A percentile compares a stretch with the other conserved stretches of the same genome.
These are phyloP conservation scores for Panagrolaimus sp. DNA, from an alignment of 1,140 invertebrate species.

Conservation along the genomic window DNA sequence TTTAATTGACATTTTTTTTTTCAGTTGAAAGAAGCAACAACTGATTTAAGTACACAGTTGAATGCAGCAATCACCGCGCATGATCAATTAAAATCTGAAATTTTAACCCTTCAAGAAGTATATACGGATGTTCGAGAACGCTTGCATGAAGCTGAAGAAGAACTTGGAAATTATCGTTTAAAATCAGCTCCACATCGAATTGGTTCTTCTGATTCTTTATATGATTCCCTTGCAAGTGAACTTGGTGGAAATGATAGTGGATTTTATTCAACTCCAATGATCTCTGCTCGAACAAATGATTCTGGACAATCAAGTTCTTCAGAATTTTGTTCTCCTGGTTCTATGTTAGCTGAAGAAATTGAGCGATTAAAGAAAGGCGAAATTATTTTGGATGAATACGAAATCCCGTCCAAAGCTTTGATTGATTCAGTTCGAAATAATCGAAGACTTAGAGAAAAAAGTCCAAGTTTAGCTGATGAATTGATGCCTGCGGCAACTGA, in stretches of 20 bases:
- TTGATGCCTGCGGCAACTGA: conserved; percentile 3
- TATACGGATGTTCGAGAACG: conserved; percentile 49
- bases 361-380: neutral
- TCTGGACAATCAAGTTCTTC: neutral
- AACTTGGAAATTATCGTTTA: conserved; percentile 35
- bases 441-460: neutral
- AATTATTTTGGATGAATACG: neutral
- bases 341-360: neutral
- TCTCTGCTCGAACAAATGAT: conserved; percentile 30
- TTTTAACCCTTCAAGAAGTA: conserved; percentile 42
- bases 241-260: conserved; percentile 49
- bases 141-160: conserved; percentile 51
- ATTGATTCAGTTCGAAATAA: neutral
- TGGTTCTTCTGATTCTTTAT: conserved; percentile 45
- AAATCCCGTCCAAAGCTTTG: neutral
- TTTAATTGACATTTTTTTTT: conserved; percentile 22
- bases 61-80: conserved; percentile 32
- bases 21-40: conserved; percentile 40
- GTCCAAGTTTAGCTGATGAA: conserved; percentile 3
- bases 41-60: conserved; percentile 38
- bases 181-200: conserved; percentile 7
- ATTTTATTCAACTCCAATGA: conserved; percentile 45
- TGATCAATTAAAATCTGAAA: conserved; percentile 38
- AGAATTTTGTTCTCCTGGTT: conserved; percentile 4
- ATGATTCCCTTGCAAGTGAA: conserved; percentile 53